Conservation (phyloP, 2,113 vertebrate genomes). For the Oxyruncus cristatus region DNA sequence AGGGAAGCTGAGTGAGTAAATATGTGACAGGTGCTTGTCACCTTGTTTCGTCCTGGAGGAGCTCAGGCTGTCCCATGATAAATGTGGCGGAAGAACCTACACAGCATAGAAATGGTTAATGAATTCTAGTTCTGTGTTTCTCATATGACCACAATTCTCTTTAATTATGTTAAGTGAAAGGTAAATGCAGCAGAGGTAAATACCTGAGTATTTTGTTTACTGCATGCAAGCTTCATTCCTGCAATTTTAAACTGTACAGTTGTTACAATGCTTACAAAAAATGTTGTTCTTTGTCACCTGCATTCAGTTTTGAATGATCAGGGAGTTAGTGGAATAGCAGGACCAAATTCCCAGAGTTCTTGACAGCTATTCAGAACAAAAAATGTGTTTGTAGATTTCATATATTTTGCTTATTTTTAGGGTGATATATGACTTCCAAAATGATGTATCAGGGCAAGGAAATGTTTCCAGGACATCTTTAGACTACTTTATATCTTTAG, state of each 20-base stretch:
- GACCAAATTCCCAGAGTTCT: background rate
- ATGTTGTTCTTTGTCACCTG: background rate
- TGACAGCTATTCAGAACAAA: background rate
- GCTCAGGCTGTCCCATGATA: background rate
- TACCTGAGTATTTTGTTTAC: background rate
- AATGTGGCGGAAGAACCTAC: background rate
- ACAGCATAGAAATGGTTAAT: background rate
- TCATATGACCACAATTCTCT: background rate
- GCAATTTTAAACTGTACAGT: background rate
- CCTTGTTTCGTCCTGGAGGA: background rate
- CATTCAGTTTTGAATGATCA: background rate
- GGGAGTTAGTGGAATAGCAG: background rate
- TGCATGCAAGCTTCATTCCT: background rate
- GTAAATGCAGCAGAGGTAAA: background rate
- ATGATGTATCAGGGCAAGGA: background rate
- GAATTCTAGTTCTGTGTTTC: background rate
- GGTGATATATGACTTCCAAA: background rate
- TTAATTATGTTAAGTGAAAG: background rate
- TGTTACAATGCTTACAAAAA: background rate
- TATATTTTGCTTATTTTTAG: background rate
- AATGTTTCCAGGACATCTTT: background rate
- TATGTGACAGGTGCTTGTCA: background rate
- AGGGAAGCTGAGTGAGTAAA: background rate
- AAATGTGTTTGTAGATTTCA: background rate
- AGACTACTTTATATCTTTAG: background rate